Conservation (phyloP, 2,888 invertebrate genomes). For the Gymnoscelis rufifasciata region DNA sequence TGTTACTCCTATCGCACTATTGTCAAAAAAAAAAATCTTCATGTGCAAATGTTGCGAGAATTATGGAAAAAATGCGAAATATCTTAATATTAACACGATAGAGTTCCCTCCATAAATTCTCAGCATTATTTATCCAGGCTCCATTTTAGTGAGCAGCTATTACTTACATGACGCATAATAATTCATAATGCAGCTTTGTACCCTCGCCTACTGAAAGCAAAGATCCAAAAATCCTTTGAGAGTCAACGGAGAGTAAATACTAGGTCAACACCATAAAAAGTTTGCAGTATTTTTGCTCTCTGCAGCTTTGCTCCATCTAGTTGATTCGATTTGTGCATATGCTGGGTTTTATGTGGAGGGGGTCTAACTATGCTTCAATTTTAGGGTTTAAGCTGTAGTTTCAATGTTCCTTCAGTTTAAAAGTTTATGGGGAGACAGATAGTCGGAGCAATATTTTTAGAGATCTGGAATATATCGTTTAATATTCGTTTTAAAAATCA, state of each 20-base stretch:
- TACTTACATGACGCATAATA: slow-evolving; percentile 3
- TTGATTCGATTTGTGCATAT: slow-evolving; percentile 2
- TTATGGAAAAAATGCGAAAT: no score
- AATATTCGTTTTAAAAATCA: no score
- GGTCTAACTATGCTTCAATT: no score
- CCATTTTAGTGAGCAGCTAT: background rate
- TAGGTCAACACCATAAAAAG: slow-evolving; percentile 22
- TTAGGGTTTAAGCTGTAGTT: no score
- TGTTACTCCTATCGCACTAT: no score
- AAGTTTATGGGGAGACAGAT: no score
- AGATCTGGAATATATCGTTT: no score
- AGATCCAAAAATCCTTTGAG: slow-evolving; percentile 23
- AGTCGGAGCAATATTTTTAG: no score
- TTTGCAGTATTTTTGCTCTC: slow-evolving; percentile 18
- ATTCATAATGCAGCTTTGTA: slow-evolving; percentile 5
- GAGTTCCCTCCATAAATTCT: background rate
- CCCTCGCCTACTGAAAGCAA: slow-evolving; percentile 11
- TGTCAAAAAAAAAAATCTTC: no score
- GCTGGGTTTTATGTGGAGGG: no score
- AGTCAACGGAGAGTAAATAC: slow-evolving; percentile 21
- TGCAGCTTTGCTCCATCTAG: slow-evolving; percentile 10
- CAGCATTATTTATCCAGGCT: background rate
- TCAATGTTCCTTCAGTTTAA: background rate
- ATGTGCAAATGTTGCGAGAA: no score
- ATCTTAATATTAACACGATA: no score